phyloP scores from a whole-genome alignment of 1,140 invertebrate species.

The Halesus radiatus region DNA sequence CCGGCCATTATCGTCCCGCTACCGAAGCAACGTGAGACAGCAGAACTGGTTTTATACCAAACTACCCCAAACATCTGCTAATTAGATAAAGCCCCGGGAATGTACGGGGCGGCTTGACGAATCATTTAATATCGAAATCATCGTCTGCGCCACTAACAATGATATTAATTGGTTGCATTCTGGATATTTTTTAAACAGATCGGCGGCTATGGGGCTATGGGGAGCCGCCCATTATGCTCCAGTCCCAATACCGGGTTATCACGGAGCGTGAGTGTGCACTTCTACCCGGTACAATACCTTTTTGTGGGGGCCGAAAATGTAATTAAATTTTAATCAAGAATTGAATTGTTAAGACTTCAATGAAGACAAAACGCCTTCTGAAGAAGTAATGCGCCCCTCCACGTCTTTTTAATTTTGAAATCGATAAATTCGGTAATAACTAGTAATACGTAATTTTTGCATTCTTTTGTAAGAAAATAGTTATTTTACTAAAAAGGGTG shows the following conservation, averaged over 20 bases:
- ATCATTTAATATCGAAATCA: constrained; percentile 57
- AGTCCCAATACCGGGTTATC: constrained; percentile 42
- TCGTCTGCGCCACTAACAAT: constrained; percentile 51
- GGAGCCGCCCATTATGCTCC: constrained; percentile 45
- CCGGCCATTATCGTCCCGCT: constrained; percentile 38
- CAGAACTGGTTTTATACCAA: constrained; percentile 39
- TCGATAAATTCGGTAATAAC: neutral
- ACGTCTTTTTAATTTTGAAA: constrained; percentile 29
- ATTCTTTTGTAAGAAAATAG: neutral
- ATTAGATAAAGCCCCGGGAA: constrained; percentile 51
- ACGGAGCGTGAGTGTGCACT: constrained; percentile 53
- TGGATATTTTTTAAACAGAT: constrained; percentile 54
- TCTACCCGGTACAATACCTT: constrained; percentile 52
- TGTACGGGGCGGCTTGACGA: constrained; percentile 31
- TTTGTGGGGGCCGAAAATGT: constrained; percentile 50
- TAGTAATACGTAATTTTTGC: neutral
- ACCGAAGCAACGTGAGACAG: constrained; percentile 42
- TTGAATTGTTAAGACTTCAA: constrained; percentile 48
- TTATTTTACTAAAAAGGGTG: neutral
- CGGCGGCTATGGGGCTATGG: constrained; percentile 21
- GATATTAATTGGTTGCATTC: constrained; percentile 58
- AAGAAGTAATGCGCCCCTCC: constrained; percentile 21
- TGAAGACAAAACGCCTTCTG: constrained; percentile 40
- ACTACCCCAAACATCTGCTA: constrained; percentile 54
- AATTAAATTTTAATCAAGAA: constrained; percentile 56